These are phyloP conservation scores for Eupithecia tripunctaria DNA, from an alignment of 2,888 invertebrate species.

Conservation along the genomic window DNA sequence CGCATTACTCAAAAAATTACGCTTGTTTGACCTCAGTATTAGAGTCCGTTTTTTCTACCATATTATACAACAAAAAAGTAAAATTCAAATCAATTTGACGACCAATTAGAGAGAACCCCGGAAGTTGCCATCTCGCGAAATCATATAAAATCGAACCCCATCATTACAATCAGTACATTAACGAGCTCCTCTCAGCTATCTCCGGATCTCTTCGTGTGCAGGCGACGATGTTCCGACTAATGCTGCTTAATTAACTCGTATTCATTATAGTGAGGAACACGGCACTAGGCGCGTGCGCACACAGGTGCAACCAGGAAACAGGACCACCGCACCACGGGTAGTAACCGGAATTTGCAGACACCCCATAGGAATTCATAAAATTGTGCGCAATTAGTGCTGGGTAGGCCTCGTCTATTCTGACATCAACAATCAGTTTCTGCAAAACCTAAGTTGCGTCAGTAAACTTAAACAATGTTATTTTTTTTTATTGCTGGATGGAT, in stretches of 20 bases:
- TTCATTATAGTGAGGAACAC: constrained; percentile 73
- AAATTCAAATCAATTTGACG: neutral
- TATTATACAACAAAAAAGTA: neutral
- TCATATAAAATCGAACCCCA: constrained; percentile 31
- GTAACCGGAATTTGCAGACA: constrained; percentile 3
- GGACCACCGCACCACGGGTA: constrained; percentile 53
- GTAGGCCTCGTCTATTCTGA: neutral
- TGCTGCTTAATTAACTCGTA: constrained; percentile 83
- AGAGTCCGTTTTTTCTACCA: neutral
- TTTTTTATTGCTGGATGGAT: too few species aligned
- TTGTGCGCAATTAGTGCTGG: neutral
- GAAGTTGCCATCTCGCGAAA: constrained; percentile 14
- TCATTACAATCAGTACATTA: constrained; percentile 53
- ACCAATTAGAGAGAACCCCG: neutral
- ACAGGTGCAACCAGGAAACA: constrained; percentile 61
- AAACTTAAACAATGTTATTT: too few species aligned
- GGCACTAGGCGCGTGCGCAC: constrained; percentile 65
- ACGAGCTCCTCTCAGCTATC: constrained; percentile 68
- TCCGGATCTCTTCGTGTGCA: constrained; percentile 78
- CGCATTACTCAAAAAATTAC: neutral
- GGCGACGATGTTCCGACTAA: constrained; percentile 78
- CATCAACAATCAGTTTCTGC: neutral
- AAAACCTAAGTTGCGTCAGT: neutral
- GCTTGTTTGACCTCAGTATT: too few species aligned
- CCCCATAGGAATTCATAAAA: constrained; percentile 1